phyloP scores from a whole-genome alignment of 2,888 invertebrate genomes.

The Osedax fenrisi region DNA sequence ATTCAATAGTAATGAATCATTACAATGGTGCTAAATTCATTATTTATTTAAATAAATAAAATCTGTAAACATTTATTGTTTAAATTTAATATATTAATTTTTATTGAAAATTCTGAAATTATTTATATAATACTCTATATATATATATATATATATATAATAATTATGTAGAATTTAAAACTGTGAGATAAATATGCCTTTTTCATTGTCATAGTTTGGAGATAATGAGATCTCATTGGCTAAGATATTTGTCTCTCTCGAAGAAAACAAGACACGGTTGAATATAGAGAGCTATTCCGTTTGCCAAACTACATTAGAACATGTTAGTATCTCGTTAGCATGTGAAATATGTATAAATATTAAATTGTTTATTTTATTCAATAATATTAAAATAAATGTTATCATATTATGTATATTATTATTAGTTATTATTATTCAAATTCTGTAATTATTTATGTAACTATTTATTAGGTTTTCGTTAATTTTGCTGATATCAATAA shows the following conservation, averaged over 20 bases:
- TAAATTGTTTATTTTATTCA: background rate
- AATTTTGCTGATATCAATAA: background rate
- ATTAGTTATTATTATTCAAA: background rate
- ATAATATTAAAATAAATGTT: background rate
- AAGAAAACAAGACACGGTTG: conserved; percentile 47
- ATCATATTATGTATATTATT: background rate
- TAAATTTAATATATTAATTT: no score
- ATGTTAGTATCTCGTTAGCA: no score
- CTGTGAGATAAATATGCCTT: no score
- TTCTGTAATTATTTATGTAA: background rate
- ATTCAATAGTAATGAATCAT: no score
- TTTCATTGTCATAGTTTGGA: background rate
- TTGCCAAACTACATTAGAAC: conserved; percentile 56
- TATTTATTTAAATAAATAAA: no score
- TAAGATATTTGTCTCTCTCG: conserved; percentile 52
- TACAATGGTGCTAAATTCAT: no score
- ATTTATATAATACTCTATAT: no score
- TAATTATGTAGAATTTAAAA: no score
- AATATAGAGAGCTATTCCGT: conserved; percentile 55
- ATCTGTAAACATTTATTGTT: no score
- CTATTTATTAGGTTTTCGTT: background rate
- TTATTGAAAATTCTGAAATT: no score
- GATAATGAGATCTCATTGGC: conserved; percentile 43
- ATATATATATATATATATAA: no score
- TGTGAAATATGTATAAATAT: no score